Evolutionary conservation across 2,797 vertebrate species (phyloP).

Genomic region (Antennarius maculatus): DNA sequence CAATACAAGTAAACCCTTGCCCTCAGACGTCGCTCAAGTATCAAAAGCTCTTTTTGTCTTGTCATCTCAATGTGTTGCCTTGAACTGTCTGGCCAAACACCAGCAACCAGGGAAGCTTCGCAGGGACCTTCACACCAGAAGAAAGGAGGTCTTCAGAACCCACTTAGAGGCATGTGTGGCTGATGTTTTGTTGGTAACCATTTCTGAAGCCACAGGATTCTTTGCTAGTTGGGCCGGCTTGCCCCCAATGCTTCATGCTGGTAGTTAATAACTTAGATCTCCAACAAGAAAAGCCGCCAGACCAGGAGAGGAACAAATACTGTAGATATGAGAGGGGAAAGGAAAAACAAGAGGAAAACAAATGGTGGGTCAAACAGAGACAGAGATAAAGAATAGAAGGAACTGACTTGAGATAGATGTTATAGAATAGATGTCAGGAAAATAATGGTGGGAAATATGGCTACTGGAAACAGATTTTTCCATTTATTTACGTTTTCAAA

Average conservation of each 20-base stretch:
- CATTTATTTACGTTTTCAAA: too few relatives aligned
- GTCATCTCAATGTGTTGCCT: slow-evolving; percentile 34
- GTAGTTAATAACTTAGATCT: slow-evolving; percentile 69
- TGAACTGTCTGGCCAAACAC: slow-evolving; percentile 32
- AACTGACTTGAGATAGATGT: neutral
- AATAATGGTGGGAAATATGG: neutral
- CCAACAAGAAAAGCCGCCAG: slow-evolving; percentile 39
- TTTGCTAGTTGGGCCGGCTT: slow-evolving; percentile 54
- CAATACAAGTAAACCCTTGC: slow-evolving; percentile 38
- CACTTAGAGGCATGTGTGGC: slow-evolving; percentile 48
- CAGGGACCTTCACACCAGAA: slow-evolving; percentile 62
- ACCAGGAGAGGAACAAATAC: slow-evolving; percentile 40
- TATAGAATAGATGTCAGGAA: too few relatives aligned
- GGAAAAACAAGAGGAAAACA: neutral
- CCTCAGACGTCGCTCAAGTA: slow-evolving; percentile 25
- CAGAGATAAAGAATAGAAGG: neutral
- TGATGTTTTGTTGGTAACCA: slow-evolving; percentile 56
- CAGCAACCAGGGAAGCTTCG: slow-evolving; percentile 56
- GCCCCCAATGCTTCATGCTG: slow-evolving; percentile 60
- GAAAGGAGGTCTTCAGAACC: slow-evolving; percentile 52
- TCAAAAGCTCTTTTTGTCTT: slow-evolving; percentile 25
- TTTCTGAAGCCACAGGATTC: slow-evolving; percentile 57
- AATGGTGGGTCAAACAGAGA: neutral
- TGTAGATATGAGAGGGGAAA: slow-evolving; percentile 17
- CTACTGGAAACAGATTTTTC: too few relatives aligned